A percentile compares a stretch with the other conserved stretches of the same genome.
Conservation (phyloP, 2,113 vertebrate genomes). For the Pedionomus torquatus region DNA sequence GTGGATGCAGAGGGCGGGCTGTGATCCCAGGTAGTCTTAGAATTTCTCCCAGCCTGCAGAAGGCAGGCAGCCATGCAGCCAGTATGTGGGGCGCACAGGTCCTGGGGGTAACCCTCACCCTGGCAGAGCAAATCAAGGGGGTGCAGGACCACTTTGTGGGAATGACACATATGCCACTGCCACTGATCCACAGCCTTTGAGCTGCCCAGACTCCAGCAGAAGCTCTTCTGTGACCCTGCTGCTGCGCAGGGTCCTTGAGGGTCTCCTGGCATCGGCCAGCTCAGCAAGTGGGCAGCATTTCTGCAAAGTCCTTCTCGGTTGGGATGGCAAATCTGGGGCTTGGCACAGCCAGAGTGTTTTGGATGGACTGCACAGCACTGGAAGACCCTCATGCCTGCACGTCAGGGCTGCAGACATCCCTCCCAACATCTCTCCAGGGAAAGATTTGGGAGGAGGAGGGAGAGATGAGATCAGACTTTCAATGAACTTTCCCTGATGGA, state of each 20-base stretch:
- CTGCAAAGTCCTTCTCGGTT: background rate
- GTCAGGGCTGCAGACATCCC: background rate
- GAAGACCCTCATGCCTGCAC: background rate
- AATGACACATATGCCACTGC: background rate
- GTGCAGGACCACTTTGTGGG: background rate
- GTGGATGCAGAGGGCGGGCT: background rate
- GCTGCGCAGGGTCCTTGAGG: fast-evolving
- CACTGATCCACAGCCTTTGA: fast-evolving
- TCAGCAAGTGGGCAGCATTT: background rate
- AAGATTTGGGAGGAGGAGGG: background rate
- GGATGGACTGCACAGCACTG: fast-evolving
- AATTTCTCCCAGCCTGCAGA: background rate
- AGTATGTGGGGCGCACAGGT: fast-evolving
- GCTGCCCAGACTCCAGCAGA: background rate
- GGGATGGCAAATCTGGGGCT: background rate
- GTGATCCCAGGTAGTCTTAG: background rate
- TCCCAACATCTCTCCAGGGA: background rate
- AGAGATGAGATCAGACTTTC: background rate
- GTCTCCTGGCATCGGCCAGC: fast-evolving
- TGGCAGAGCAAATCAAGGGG: background rate
- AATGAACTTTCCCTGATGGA: background rate
- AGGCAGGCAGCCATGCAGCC: background rate
- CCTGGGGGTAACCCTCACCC: background rate
- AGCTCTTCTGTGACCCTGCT: background rate
- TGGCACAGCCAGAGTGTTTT: background rate